These are phyloP conservation scores for Peromyscus nudipes DNA, from an alignment of 2,797 vertebrate genomes.

Conservation along the genomic window DNA sequence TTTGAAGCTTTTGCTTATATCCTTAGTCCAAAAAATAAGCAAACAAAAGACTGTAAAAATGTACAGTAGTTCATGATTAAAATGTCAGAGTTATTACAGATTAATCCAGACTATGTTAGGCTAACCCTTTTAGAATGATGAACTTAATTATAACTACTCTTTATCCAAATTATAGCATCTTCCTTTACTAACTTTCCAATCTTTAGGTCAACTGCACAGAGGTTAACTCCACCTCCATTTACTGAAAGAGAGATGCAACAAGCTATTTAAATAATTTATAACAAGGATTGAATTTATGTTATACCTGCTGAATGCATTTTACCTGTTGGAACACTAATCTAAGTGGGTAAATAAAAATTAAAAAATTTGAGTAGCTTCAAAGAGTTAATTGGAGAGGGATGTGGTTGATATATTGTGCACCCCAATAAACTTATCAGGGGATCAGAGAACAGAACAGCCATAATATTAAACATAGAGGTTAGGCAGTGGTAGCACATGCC, in stretches of 20 bases:
- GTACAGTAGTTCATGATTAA: not conserved
- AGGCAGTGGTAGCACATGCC: too few relatives aligned
- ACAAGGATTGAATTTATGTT: not conserved
- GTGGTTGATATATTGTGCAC: too few relatives aligned
- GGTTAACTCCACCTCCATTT: not conserved
- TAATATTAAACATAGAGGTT: too few relatives aligned
- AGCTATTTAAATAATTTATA: slow-evolving; percentile 46
- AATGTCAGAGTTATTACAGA: not conserved
- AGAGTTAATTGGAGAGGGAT: not conserved
- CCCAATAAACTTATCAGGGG: too few relatives aligned
- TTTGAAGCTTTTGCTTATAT: not conserved
- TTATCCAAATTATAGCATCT: not conserved
- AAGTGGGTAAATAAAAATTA: slow-evolving; percentile 48
- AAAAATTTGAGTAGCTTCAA: not conserved
- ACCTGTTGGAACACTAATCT: slow-evolving; percentile 5
- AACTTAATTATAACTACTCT: not conserved
- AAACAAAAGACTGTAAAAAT: not conserved
- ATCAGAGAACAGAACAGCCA: too few relatives aligned
- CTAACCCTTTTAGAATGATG: not conserved
- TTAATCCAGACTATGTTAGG: not conserved
- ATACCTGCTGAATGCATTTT: slow-evolving; percentile 46
- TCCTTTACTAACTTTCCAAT: not conserved
- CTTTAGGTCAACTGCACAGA: not conserved
- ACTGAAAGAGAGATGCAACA: not conserved
- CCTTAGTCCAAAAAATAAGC: not conserved